A percentile compares a stretch with the other conserved stretches of the same genome.
These are phyloP conservation scores for Allolobophora icterica DNA, from an alignment of 2,888 invertebrate genomes.

Conservation along the genomic window DNA sequence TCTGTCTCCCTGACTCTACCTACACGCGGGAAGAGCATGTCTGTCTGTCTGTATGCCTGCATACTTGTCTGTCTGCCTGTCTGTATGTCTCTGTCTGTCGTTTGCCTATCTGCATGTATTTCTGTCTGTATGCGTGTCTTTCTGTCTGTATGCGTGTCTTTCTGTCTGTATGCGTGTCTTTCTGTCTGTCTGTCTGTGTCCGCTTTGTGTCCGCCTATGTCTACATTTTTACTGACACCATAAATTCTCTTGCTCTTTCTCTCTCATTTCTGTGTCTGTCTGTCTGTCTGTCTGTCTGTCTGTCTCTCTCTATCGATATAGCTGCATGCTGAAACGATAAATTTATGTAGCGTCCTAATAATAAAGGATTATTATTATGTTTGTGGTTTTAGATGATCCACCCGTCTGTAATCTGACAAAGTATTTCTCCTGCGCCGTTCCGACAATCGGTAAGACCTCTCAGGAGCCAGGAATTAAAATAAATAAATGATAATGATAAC, in stretches of 20 bases:
- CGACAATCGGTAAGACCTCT: conserved; percentile 43
- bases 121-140: neutral
- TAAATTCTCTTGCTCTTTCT: no score
- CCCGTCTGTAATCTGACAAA: conserved; percentile 45
- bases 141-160: neutral
- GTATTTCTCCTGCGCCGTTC: conserved; percentile 47
- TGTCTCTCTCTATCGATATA: neutral
- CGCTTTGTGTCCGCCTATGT: no score
- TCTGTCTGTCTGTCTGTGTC: no score
- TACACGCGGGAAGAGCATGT: neutral
- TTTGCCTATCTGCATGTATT: neutral
- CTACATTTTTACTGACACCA: no score
- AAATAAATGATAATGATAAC: neutral
- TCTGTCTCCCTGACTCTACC: neutral
- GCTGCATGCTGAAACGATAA: neutral
- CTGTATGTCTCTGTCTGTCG: neutral
- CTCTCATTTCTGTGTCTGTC: neutral
- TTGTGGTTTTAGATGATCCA: conserved; percentile 43
- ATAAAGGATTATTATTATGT: neutral
- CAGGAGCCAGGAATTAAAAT: neutral
- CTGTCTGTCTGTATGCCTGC: neutral
- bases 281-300: neutral
- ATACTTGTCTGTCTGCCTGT: neutral
- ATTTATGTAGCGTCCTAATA: neutral
- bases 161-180: neutral